Conservation (phyloP, 1,140 invertebrate species). For the Meteorus sp. region DNA sequence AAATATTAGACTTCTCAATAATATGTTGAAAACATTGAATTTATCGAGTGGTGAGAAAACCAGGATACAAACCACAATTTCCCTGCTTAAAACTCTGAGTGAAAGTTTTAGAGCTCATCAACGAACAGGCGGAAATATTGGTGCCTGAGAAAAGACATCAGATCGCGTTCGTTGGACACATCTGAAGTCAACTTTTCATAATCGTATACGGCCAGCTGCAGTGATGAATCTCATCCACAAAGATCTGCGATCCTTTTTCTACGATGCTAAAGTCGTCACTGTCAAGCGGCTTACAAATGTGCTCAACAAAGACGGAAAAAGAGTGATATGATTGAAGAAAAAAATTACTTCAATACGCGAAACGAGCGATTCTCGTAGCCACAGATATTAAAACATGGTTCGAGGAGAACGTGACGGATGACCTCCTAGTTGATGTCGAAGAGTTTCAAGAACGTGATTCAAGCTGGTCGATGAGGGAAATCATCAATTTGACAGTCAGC, state of each 20-base stretch:
- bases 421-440: constrained; percentile 26
- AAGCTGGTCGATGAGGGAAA: constrained; percentile 25
- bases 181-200: constrained; percentile 20
- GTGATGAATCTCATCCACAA: constrained; percentile 29
- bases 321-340: constrained; percentile 25
- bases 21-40: not conserved
- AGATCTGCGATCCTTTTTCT: constrained; percentile 26
- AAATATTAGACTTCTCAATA: not conserved
- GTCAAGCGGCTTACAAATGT: constrained; percentile 22
- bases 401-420: constrained; percentile 20
- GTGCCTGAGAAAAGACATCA: not conserved
- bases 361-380: constrained; percentile 21
- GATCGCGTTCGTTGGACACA: constrained; percentile 27
- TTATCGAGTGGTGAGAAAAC: not conserved
- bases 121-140: not conserved
- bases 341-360: constrained; percentile 31
- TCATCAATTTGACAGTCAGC: constrained; percentile 29
- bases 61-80: not conserved
- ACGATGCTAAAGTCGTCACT: constrained; percentile 26
- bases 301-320: constrained; percentile 14
- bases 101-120: no score
- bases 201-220: constrained; percentile 24
- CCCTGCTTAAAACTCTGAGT: not conserved
- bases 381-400: constrained; percentile 28
- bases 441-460: constrained; percentile 26